Conservation (phyloP, 53 echinoderm and acorn worm species). For the Stichopus horrens region DNA sequence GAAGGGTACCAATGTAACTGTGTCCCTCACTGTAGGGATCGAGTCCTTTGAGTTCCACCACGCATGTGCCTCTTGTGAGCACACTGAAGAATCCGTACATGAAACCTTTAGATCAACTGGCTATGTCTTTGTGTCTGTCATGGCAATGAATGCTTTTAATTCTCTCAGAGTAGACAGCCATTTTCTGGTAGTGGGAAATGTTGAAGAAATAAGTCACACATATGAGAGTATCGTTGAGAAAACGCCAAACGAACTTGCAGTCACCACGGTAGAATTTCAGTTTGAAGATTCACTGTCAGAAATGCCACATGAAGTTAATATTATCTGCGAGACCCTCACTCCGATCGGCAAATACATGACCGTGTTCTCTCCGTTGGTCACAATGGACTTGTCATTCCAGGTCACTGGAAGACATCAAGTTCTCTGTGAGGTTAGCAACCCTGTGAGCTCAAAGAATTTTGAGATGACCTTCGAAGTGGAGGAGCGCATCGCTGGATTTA, state of each 20-base stretch:
- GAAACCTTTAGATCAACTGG: conserved; percentile 1
- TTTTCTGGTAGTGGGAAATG: conserved; percentile 18
- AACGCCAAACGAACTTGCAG: not conserved
- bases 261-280: not conserved
- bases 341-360: not conserved
- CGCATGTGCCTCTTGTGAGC: conserved; percentile 28
- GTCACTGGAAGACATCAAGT: not conserved
- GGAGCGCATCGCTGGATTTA: conserved; percentile 34
- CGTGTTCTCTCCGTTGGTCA: not conserved
- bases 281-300: not conserved
- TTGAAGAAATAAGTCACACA: not conserved
- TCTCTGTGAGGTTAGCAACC: conserved; percentile 4
- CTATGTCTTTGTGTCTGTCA: not conserved
- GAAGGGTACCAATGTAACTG: not conserved
- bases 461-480: not conserved
- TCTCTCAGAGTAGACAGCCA: not conserved
- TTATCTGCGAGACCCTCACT: not conserved
- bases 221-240: conserved; percentile 2
- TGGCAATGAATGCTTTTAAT: conserved; percentile 8
- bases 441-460: not conserved
- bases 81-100: not conserved
- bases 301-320: conserved; percentile 12
- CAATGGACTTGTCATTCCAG: not conserved
- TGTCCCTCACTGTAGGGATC: not conserved
- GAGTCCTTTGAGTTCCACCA: not conserved